phyloP scores from a whole-genome alignment of 2,797 vertebrate species.

The Acrocephalus scirpaceus region DNA sequence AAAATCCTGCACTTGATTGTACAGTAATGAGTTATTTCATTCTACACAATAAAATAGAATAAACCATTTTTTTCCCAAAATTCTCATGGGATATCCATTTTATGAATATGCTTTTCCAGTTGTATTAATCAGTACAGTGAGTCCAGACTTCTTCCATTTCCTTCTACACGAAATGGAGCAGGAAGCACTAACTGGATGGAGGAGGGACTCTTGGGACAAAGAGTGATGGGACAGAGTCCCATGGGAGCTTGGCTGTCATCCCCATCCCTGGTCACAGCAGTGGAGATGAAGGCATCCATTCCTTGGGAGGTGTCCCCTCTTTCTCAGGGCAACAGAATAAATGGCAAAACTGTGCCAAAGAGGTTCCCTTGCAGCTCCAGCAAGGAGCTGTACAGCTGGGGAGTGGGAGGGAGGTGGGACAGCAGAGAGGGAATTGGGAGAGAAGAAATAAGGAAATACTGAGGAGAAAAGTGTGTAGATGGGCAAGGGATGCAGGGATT shows the following conservation, averaged over 20 bases:
- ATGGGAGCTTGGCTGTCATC: not conserved
- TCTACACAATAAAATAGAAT: constrained; percentile 23
- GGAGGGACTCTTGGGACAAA: not conserved
- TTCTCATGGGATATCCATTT: constrained; percentile 1
- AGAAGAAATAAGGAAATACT: not conserved
- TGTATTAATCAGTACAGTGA: constrained; percentile 34
- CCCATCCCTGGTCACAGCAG: not conserved
- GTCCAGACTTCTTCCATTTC: not conserved
- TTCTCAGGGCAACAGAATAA: not conserved
- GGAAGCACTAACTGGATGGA: not conserved
- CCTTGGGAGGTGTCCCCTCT: not conserved
- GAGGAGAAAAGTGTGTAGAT: not conserved
- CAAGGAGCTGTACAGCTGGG: not conserved
- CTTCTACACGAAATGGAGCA: not conserved
- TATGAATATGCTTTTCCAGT: constrained; percentile 30
- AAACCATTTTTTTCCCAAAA: not conserved
- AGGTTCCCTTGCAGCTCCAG: not conserved
- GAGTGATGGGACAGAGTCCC: not conserved
- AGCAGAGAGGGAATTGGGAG: not conserved
- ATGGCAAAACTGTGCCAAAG: not conserved
- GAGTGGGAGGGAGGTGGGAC: not conserved
- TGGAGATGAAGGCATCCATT: not conserved
- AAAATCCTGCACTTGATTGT: constrained; percentile 32
- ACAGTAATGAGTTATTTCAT: constrained; percentile 49
- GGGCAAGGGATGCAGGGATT: not conserved